Evolutionary conservation across 2,797 vertebrate genomes (phyloP), one percentile per base, ranked within the genome.

Genomic region (Amazona ochrocephala): DNA sequence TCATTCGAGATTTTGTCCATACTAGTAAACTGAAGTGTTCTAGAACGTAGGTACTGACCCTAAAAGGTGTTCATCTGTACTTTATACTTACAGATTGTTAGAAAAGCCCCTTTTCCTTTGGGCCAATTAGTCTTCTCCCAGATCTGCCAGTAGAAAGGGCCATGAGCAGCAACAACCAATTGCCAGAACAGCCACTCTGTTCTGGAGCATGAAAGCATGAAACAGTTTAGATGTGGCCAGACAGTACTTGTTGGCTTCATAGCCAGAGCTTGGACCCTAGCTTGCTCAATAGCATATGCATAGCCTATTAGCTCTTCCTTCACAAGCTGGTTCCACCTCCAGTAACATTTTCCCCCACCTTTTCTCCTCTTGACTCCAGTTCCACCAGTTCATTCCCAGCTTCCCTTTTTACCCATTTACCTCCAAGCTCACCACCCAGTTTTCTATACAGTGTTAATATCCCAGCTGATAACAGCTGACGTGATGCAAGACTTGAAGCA

Each of bases 401-500:
- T 66, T 72, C 30, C 34, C 22, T 30, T 65, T 53, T 77, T 27
- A 77, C 3, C 2, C 17, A 16, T 45, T 82, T 30, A 32, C 15
- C 20, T 50, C 23, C 29, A 73, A 75, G 19, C 8, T 45, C 60
- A 70, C 2, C 5, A 3, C 39, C 4, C 29, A 19, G 16, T 45
- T 78, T 79, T 47, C 67, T 58, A 39, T 7, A 2, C 10, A 2
- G 29, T 29, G 32, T 26, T 54, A 14, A 0, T 29, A 42, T 27
- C 32, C 53, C 41, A 53, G 64, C 6, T 47, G 47, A 17, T n/a
- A 66, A 66, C 23, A 87, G 22, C 37, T 73, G 87, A 45, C 0
- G 1, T 0, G 0, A 51, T 16, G 16, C 15, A 29, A 62, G 71
- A 50, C 39, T 84, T 13, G 26, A 37, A 11, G 18, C 13, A 29